A percentile compares a stretch with the other conserved stretches of the same genome.
phyloP scores from a whole-genome alignment of 2,797 vertebrate genomes.

The Amniataba percoides region DNA sequence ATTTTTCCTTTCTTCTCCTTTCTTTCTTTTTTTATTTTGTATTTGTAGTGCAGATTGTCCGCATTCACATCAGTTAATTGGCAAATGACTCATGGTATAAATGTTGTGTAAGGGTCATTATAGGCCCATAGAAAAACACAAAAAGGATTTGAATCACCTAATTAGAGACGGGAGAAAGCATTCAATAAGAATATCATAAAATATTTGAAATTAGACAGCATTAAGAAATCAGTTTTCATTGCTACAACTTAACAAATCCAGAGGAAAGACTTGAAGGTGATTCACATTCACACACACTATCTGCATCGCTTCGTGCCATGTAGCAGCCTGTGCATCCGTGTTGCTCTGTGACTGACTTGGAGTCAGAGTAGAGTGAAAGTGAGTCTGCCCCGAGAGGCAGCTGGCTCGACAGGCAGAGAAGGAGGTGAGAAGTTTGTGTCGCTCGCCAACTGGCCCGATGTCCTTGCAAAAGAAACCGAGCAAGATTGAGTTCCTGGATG shows the following conservation, averaged over 20 bases:
- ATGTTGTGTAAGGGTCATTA: background rate
- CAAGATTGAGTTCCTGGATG: slow-evolving; percentile 23
- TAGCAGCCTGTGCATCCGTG: slow-evolving; percentile 13
- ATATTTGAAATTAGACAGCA: background rate
- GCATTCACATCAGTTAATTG: background rate
- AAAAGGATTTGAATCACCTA: background rate
- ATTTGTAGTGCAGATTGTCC: background rate
- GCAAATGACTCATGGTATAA: background rate
- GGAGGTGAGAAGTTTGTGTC: slow-evolving; percentile 60
- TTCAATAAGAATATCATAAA: background rate
- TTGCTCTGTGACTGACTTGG: slow-evolving; percentile 31
- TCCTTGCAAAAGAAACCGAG: slow-evolving; percentile 31
- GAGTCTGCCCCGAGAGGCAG: slow-evolving; percentile 40
- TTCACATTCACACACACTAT: background rate
- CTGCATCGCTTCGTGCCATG: background rate
- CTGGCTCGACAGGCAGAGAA: slow-evolving; percentile 49
- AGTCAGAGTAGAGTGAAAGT: slow-evolving; percentile 21
- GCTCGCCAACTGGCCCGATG: slow-evolving; percentile 42
- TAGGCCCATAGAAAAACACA: rapidly evolving
- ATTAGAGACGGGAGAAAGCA: background rate
- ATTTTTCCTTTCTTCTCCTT: background rate
- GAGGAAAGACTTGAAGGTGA: background rate
- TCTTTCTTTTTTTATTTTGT: background rate
- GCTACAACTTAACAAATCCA: background rate
- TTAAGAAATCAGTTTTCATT: background rate